Conservation (phyloP, 2,113 vertebrate genomes). For the Balaenoptera acutorostrata region DNA sequence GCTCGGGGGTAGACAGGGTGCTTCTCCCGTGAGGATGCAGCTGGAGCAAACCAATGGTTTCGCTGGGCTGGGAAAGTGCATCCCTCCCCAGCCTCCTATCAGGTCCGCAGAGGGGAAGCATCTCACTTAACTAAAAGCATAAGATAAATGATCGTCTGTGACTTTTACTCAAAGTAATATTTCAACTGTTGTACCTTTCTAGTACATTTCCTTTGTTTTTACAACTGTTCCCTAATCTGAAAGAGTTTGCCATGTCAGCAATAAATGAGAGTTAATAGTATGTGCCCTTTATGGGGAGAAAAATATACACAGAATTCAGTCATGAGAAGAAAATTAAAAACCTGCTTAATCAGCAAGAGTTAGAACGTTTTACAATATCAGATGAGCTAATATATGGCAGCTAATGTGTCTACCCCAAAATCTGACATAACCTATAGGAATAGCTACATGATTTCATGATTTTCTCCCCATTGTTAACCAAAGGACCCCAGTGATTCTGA, state of each 20-base stretch:
- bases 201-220: slow-evolving; percentile 37
- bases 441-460: fast-evolving
- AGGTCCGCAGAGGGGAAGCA: no score
- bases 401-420: fast-evolving
- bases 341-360: not conserved
- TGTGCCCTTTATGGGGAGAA: not conserved
- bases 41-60: no score
- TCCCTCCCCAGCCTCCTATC: not conserved
- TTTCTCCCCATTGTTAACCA: not conserved
- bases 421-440: fast-evolving
- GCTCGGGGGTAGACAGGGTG: fast-evolving
- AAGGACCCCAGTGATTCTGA: not conserved
- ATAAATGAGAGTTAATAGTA: not conserved
- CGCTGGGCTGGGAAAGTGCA: fast-evolving
- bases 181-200: not conserved
- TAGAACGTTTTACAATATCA: not conserved
- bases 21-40: fast-evolving
- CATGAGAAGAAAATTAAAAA: not conserved
- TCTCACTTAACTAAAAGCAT: not conserved
- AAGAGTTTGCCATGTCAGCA: not conserved
- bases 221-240: not conserved
- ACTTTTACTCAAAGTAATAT: not conserved
- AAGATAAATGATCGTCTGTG: not conserved
- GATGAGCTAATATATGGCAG: fast-evolving
- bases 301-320: not conserved